Conservation (phyloP, 2,797 vertebrate species). For the Rousettus madagascariensis region DNA sequence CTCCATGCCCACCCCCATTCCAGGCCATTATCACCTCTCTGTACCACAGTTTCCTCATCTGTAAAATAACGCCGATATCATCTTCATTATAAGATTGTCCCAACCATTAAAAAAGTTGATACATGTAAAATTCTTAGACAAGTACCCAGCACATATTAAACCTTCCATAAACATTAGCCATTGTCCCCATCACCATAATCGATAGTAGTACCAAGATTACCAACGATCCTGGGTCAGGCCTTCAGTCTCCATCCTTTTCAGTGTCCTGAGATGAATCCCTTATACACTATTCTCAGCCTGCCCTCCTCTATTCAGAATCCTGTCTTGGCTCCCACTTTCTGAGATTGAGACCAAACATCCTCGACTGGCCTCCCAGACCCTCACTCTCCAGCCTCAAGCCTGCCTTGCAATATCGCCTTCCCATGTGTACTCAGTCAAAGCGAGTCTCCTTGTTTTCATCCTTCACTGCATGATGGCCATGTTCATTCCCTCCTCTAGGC, state of each 20-base stretch:
- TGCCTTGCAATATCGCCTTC: neutral
- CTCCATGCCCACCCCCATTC: neutral
- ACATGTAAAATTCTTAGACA: neutral
- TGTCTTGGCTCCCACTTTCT: neutral
- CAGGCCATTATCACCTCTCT: too few species aligned
- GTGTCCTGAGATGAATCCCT: neutral
- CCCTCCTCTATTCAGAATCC: neutral
- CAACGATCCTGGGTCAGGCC: neutral
- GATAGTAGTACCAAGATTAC: neutral
- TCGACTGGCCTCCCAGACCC: neutral
- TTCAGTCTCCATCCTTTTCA: neutral
- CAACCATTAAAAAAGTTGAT: neutral
- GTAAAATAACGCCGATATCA: neutral
- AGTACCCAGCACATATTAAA: neutral
- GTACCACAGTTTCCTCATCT: neutral
- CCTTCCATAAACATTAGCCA: neutral
- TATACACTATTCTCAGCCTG: neutral
- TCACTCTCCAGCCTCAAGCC: neutral
- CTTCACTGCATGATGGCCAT: neutral
- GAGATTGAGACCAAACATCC: neutral
- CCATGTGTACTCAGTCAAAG: accelerated
- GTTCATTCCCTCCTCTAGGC: neutral
- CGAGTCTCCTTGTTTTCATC: neutral
- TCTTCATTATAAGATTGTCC: neutral
- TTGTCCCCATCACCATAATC: neutral